Evolutionary conservation across 2,797 vertebrate species (phyloP), one percentile per base, ranked within the genome.

Genomic region (Chelmon rostratus): DNA sequence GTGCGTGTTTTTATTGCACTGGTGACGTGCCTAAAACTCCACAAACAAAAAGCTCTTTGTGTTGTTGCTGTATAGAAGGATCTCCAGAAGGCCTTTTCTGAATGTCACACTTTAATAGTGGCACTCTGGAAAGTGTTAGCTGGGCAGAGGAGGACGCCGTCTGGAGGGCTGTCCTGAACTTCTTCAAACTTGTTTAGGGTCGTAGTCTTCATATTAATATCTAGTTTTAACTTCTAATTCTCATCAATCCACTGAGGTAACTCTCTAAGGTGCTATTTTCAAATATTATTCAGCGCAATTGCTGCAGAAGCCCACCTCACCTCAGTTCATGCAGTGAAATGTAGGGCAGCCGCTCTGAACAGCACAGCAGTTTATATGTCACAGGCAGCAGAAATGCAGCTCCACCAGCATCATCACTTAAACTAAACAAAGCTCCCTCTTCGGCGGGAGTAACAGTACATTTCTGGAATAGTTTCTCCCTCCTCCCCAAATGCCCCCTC

Each of bases 391-490:
- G 86, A 93, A 91, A 90, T 81, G 78, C 82, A 82, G 79, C 74
- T 73, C 37, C 49, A 2, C 38, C 81, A 6, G 76, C 77, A 54
- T 91, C 84, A 57, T 85, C 57, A 40, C 75, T 58, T 84, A 84
- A 88, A 73, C 86, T 80, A 92, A 95, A 94, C 92, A 93, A 93
- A 87, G 86, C 83, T 3, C n/a, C 59, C 74, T 90, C 81, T 82
- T 86, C 56, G 76, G 81, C 52, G 50, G 78, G 77, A 87, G 78
- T 78, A 90, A 76, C 81, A 67, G 87, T 88, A 93, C 94, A 95
- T 96, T 94, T 93, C 90, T 95, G 90, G 87, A 95, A 95, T 95
- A 94, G 88, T 94, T 94, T 94, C 80, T 84, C 81, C 84, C 91
- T 90, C 84, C 84, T 86, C 88, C 73, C 76, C 52, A 62, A 79